A percentile compares a stretch with the other conserved stretches of the same genome.
These are phyloP conservation scores for Actenoides lindsayi DNA, from an alignment of 2,113 vertebrate genomes.

Conservation along the genomic window DNA sequence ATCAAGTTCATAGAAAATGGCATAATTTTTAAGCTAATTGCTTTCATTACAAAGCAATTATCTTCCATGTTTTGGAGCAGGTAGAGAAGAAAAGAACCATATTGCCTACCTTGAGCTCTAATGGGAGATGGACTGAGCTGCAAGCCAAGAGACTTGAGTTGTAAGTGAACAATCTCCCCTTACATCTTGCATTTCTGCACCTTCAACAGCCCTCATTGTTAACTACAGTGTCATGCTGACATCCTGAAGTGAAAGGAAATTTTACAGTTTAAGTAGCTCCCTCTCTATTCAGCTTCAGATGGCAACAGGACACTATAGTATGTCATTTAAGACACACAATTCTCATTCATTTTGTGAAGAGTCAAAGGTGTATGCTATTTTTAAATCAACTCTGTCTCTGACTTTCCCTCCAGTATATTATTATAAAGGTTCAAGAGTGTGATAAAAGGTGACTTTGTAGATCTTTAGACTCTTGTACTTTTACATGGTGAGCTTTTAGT, in stretches of 20 bases:
- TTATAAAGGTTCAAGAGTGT: background rate
- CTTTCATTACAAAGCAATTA: constrained; percentile 2
- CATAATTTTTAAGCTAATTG: background rate
- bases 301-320: background rate
- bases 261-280: background rate
- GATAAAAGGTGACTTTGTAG: background rate
- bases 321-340: background rate
- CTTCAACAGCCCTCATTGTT: background rate
- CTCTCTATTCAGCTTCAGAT: background rate
- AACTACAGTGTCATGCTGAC: background rate
- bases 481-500: background rate
- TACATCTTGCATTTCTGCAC: background rate
- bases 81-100: background rate
- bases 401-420: background rate
- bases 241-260: background rate
- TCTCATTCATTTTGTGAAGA: background rate
- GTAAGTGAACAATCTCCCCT: background rate
- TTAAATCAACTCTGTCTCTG: background rate
- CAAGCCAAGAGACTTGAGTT: background rate
- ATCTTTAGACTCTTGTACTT: background rate
- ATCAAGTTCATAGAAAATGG: background rate
- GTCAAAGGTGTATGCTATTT: background rate
- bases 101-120: background rate
- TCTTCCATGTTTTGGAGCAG: constrained; percentile 5
- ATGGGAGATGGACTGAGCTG: background rate